A percentile compares a stretch with the other conserved stretches of the same genome.
Evolutionary conservation across 2,797 vertebrate genomes (phyloP).

Genomic region (Pseudocheirus occidentalis): DNA sequence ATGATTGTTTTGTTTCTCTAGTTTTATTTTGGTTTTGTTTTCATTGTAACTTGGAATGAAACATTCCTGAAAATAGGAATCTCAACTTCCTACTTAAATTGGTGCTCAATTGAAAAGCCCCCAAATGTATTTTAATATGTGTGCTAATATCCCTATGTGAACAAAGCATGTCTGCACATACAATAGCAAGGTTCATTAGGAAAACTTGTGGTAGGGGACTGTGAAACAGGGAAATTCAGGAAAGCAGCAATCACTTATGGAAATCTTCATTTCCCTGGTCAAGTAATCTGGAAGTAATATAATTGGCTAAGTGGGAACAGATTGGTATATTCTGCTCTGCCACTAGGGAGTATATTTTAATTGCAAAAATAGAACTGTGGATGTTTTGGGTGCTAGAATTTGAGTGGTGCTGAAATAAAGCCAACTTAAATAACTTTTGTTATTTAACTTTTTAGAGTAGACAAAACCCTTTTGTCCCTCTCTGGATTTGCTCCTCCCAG

Average conservation of each 20-base stretch:
- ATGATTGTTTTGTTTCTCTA: not conserved
- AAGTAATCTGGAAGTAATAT: not conserved
- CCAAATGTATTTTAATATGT: constrained; percentile 5
- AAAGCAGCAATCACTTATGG: not conserved
- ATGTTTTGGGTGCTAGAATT: not conserved
- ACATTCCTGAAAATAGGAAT: constrained; percentile 52
- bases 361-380: constrained; percentile 26
- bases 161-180: not conserved
- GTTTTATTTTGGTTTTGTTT: not conserved
- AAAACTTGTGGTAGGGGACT: not conserved
- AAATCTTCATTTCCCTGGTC: not conserved
- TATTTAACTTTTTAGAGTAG: not conserved
- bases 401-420: not conserved
- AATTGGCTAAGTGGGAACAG: not conserved
- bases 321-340: constrained; percentile 8
- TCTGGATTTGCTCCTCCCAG: not conserved
- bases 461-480: not conserved
- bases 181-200: constrained; percentile 8
- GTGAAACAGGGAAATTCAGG: not conserved
- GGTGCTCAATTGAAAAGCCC: constrained; percentile 27
- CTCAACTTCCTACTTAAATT: constrained; percentile 44
- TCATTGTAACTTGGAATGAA: constrained; percentile 39
- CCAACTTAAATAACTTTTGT: not conserved
- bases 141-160: not conserved
- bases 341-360: constrained; percentile 31